Conservation (phyloP, 2,113 vertebrate genomes). For the Catagonus wagneri region DNA sequence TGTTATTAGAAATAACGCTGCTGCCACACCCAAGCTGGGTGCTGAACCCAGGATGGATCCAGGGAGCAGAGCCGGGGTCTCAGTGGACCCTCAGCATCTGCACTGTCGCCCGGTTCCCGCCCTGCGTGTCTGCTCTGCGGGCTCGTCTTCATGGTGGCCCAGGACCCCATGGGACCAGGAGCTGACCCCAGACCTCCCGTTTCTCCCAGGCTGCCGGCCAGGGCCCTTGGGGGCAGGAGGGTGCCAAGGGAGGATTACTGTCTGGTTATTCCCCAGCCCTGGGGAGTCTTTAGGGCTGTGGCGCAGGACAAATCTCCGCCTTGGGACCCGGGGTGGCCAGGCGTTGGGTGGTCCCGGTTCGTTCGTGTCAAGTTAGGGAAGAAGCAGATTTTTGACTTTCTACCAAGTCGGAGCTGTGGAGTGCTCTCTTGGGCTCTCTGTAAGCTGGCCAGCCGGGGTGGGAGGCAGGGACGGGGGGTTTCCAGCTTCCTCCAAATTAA, state of each 20-base stretch:
- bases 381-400: conserved; percentile 32
- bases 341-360: background rate
- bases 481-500: background rate
- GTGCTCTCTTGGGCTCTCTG: background rate
- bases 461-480: background rate
- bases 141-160: accelerated
- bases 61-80: background rate
- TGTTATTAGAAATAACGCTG: accelerated
- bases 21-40: accelerated
- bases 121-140: accelerated
- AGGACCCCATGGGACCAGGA: background rate
- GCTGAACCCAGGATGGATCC: too few relatives aligned
- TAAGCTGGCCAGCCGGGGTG: background rate
- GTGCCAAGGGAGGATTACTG: background rate
- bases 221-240: background rate
- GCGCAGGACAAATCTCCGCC: background rate
- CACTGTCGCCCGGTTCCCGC: background rate
- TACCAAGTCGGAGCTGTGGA: background rate
- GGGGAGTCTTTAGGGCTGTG: background rate
- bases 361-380: background rate
- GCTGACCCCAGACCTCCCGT: background rate
- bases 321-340: conserved; percentile 51
- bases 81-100: accelerated
- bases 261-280: background rate
- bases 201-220: background rate